Base-by-base conservation (phyloP, 2,888 invertebrate genomes). In the Lobophora halterata region DNA sequence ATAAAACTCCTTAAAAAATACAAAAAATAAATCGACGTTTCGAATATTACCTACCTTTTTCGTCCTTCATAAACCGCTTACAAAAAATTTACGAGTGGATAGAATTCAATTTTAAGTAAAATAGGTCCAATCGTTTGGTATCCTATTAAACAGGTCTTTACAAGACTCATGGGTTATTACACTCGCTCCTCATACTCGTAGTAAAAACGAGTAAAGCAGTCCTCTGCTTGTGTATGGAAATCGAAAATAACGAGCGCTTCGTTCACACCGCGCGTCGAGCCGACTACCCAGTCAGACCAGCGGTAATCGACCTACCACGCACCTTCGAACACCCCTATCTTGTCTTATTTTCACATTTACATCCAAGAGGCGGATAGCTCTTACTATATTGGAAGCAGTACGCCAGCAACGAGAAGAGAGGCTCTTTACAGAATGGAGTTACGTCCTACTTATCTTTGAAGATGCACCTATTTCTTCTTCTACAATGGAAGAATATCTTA, bases 211-310 rank as follows among this genome's bases (percentile, higher is more conserved):
- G 75, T 65, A 79, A 73, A 69, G 68, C 70, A 77, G 79, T 75
- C 69, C n/a, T n/a, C n/a, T n/a, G 80, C 72, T 78, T 76, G 79
- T 79, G 81, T 82, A 82, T 82, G 83, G 82, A 86, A 86, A 87
- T 87, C 85, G 85, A 85, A 86, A 87, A 86, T 87, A 86, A 86
- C 82, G 86, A 86, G 82, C 72, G 70, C 75, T 75, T 72, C 75
- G 80, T 82, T 83, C 83, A 76, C 79, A 79, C 76, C 73, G 76
- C 76, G 79, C 80, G 71, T 74, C 78, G 76, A 74, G 77, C 79
- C 75, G 76, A 71, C 77, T 80, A 71, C 69, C 64, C 71, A 66
- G 63, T 55, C 56, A 68, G 59, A 66, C 85, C 83, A 81, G 63
- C 65, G 52, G 61, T 68, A 65, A 71, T 66, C 61, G 83, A 81